phyloP scores from a whole-genome alignment of 2,113 vertebrate genomes.

The Pterocles burchelli region DNA sequence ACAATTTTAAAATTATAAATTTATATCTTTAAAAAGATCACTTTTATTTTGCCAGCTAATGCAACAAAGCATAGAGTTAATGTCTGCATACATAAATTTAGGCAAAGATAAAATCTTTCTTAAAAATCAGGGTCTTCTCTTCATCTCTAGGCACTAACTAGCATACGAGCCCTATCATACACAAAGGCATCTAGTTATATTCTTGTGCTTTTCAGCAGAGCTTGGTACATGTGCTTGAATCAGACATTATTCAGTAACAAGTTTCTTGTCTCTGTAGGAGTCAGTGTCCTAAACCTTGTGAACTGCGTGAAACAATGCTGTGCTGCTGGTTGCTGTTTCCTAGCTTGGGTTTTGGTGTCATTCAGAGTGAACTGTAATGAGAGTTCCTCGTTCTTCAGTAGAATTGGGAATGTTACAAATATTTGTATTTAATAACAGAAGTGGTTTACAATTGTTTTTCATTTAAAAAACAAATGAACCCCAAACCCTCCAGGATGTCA shows the following conservation, averaged over 20 bases:
- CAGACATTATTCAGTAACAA: background rate
- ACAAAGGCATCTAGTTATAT: background rate
- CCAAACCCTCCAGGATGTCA: background rate
- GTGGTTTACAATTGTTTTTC: background rate
- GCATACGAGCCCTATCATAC: background rate
- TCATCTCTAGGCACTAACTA: background rate
- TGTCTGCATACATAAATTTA: background rate
- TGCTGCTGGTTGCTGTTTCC: background rate
- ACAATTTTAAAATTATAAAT: background rate
- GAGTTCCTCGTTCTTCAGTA: background rate
- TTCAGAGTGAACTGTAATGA: background rate
- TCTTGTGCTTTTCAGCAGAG: background rate
- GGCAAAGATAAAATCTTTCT: background rate
- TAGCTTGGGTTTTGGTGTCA: background rate
- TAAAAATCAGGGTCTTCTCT: background rate
- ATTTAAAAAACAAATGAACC: background rate
- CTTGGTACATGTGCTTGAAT: background rate
- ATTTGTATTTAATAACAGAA: background rate
- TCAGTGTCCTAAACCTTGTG: background rate
- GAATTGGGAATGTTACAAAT: background rate
- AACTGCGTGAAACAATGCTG: background rate
- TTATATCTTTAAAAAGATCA: background rate
- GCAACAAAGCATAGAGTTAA: background rate
- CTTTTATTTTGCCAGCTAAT: background rate
- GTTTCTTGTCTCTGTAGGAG: background rate